Evolutionary conservation across 2,797 vertebrate species (phyloP).

Genomic region (Molossus alvarezi): DNA sequence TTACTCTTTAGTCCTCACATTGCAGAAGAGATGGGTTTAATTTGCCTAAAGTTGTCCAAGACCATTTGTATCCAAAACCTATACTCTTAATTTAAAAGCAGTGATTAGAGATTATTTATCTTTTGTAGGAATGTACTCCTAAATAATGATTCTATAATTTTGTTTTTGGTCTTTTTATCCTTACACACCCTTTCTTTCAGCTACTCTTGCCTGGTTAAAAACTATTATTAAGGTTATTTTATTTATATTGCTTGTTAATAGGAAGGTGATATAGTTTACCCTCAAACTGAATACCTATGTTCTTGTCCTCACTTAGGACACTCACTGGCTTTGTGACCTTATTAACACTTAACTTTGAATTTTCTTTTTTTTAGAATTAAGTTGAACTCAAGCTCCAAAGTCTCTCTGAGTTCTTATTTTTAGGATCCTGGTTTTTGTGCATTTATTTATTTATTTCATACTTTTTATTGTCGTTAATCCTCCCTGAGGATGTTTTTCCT

Average conservation of each 20-base stretch:
- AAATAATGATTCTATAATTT: constrained; percentile 43
- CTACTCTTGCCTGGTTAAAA: constrained; percentile 4
- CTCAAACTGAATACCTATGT: not conserved
- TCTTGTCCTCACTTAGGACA: not conserved
- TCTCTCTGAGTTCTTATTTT: constrained; percentile 53
- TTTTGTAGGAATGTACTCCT: constrained; percentile 43
- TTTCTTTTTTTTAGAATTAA: constrained; percentile 56
- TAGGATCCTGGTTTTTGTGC: constrained; percentile 21
- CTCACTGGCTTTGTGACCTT: not conserved
- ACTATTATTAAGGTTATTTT: not conserved
- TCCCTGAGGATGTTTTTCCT: too few species aligned
- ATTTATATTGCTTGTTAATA: constrained; percentile 34
- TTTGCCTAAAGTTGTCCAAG: not conserved
- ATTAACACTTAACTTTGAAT: constrained; percentile 13
- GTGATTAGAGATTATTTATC: not conserved
- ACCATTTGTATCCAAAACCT: constrained; percentile 33
- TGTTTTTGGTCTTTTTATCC: constrained; percentile 2
- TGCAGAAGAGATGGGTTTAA: constrained; percentile 43
- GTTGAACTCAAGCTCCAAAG: not conserved
- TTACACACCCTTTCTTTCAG: constrained; percentile 22
- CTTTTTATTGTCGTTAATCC: too few species aligned
- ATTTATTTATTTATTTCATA: too few species aligned
- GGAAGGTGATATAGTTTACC: constrained; percentile 22
- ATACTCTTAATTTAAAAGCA: not conserved
- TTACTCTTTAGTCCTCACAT: constrained; percentile 8